Conservation (phyloP, 2,797 vertebrate genomes). For the Heteromormyrus szaboi region DNA sequence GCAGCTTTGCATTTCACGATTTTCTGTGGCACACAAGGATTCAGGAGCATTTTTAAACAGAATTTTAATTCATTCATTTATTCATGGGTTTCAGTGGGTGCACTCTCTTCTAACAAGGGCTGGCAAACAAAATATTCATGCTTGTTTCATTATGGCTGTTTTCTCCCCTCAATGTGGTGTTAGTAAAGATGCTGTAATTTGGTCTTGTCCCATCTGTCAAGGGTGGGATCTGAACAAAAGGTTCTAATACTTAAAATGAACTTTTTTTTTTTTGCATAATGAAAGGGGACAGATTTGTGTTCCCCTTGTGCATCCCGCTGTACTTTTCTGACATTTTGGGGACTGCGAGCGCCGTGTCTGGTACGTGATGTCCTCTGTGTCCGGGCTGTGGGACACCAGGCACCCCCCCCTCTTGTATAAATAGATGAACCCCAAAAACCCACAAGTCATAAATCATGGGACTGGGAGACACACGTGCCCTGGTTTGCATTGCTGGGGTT, state of each 20-base stretch:
- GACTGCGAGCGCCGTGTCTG: background rate
- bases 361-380: background rate
- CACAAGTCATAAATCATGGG: slow-evolving; percentile 32
- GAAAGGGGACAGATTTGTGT: slow-evolving; percentile 38
- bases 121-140: slow-evolving; percentile 52
- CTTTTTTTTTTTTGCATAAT: slow-evolving; percentile 47
- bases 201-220: slow-evolving; percentile 50
- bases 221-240: slow-evolving; percentile 50
- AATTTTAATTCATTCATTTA: slow-evolving; percentile 72
- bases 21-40: slow-evolving; percentile 28
- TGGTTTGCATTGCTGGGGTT: slow-evolving; percentile 21
- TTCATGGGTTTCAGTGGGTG: slow-evolving; percentile 64
- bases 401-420: background rate
- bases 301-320: slow-evolving; percentile 34
- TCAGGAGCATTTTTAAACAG: slow-evolving; percentile 64
- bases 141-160: slow-evolving; percentile 59
- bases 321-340: slow-evolving; percentile 32
- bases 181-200: slow-evolving; percentile 61
- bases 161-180: slow-evolving; percentile 42
- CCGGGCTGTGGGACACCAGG: background rate
- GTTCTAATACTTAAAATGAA: slow-evolving; percentile 47
- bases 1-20: background rate
- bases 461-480: slow-evolving; percentile 21
- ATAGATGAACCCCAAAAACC: slow-evolving; percentile 17
- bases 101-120: slow-evolving; percentile 53